A percentile compares a stretch with the other conserved stretches of the same genome.
phyloP scores from a whole-genome alignment of 37 sponge, comb jelly and placozoan species.

The Halisarca cf. caerulea region DNA sequence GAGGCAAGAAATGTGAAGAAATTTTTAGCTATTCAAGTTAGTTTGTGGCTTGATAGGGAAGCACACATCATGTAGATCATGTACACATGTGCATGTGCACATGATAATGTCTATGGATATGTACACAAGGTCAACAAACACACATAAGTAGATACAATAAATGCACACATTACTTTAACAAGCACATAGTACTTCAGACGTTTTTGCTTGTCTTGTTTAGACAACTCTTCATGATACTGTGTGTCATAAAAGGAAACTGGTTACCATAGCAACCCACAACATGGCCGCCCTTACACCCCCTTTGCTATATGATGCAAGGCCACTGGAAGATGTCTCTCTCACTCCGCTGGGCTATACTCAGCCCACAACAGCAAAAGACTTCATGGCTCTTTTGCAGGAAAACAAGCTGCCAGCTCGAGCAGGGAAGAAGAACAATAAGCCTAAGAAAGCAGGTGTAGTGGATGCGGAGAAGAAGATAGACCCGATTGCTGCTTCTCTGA shows the following conservation, averaged over 20 bases:
- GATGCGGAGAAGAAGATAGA: conserved; percentile 33
- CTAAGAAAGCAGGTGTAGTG: conserved; percentile 2
- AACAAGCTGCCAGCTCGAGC: conserved; percentile 45
- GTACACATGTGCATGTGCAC: no score
- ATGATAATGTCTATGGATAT: no score
- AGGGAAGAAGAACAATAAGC: conserved; percentile 17
- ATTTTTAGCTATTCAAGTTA: conserved; percentile 85
- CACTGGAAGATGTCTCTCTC: conserved; percentile 50
- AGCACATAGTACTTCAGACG: no score
- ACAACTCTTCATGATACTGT: conserved; percentile 66
- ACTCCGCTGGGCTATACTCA: conserved; percentile 66
- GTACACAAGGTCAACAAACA: no score
- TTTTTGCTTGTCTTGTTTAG: not conserved
- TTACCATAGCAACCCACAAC: conserved; percentile 93
- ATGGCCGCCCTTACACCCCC: conserved; percentile 62
- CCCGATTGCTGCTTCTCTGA: conserved; percentile 55
- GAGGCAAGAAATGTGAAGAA: conserved; percentile 38
- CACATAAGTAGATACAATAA: no score
- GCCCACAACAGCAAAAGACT: conserved; percentile 44
- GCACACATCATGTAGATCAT: no score
- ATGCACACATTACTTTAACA: no score
- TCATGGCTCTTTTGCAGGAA: conserved; percentile 59
- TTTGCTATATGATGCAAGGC: conserved; percentile 39
- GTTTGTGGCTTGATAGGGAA: no score
- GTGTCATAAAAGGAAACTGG: conserved; percentile 73